phyloP scores from a whole-genome alignment of 2,797 vertebrate species.

The Lepus oiostolus region DNA sequence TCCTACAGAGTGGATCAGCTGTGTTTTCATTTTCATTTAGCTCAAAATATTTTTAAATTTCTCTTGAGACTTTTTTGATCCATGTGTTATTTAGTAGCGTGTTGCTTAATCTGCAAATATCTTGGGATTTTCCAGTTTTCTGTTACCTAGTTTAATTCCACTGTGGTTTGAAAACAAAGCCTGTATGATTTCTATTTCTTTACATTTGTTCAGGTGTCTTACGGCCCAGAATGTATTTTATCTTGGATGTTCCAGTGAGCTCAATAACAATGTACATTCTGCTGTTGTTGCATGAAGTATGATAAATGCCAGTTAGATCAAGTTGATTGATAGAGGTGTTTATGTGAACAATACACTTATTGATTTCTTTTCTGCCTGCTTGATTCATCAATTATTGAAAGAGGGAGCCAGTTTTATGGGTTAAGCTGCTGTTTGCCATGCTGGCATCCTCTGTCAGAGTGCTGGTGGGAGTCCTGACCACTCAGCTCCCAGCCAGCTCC shows the following conservation, averaged over 20 bases:
- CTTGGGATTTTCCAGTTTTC: background rate
- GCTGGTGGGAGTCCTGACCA: no score
- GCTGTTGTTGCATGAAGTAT: background rate
- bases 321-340: background rate
- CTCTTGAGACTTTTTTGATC: background rate
- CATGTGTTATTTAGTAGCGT: background rate
- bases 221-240: background rate
- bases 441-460: no score
- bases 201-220: background rate
- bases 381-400: background rate
- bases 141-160: background rate
- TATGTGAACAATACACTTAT: background rate
- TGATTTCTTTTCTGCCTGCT: background rate
- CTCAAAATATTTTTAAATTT: slow-evolving; percentile 1
- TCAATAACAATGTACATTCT: background rate
- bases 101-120: background rate
- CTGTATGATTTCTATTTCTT: background rate
- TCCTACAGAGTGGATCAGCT: background rate
- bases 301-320: background rate
- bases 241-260: background rate
- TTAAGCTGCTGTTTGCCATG: no score
- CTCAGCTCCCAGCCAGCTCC: no score
- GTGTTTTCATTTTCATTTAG: background rate
- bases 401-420: background rate
- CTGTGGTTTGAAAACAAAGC: background rate